phyloP scores from a whole-genome alignment of 2,888 invertebrate genomes.

The Anoncus sp. region DNA sequence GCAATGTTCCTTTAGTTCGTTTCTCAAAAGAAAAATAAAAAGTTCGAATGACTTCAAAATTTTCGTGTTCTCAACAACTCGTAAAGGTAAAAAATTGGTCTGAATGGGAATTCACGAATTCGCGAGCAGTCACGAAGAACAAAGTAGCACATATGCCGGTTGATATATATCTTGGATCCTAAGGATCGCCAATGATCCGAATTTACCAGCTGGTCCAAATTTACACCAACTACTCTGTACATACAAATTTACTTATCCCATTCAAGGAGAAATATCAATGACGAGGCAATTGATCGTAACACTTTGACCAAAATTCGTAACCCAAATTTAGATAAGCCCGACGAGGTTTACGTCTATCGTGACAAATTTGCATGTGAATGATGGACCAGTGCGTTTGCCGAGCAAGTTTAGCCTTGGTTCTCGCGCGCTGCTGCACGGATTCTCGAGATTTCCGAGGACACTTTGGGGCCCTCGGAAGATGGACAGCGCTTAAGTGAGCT shows the following conservation, averaged over 20 bases:
- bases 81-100: too few relatives aligned
- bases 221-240: neutral
- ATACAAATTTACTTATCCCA: neutral
- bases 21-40: too few relatives aligned
- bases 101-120: too few relatives aligned
- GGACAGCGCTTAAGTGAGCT: conserved; percentile 17
- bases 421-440: neutral
- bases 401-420: neutral
- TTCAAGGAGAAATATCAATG: conserved; percentile 18
- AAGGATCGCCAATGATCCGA: too few relatives aligned
- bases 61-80: too few relatives aligned
- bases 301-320: neutral
- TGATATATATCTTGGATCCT: too few relatives aligned
- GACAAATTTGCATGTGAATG: conserved; percentile 53
- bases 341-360: conserved; percentile 21
- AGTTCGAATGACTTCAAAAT: too few relatives aligned
- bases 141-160: too few relatives aligned
- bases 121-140: too few relatives aligned
- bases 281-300: conserved; percentile 17
- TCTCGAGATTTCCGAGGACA: conserved; percentile 31
- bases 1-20: too few relatives aligned
- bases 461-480: conserved; percentile 21
- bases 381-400: neutral
- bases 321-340: conserved; percentile 13
- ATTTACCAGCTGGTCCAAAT: neutral